Percentiles rank a stretch among this genome's conserved stretches.
phyloP scores from a whole-genome alignment of 2,797 vertebrate genomes.

The Clarias fuscus region DNA sequence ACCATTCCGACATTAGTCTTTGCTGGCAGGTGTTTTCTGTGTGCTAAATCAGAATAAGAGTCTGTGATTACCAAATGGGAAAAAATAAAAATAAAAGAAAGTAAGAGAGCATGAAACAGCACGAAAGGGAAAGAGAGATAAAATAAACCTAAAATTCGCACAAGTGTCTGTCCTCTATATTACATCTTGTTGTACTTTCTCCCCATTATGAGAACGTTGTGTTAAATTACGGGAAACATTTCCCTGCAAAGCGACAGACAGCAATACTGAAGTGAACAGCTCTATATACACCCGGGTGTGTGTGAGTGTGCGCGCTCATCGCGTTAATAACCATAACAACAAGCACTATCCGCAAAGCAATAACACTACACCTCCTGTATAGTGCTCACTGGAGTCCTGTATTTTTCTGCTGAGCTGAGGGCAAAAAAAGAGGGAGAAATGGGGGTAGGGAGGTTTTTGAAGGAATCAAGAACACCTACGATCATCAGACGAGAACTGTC shows the following conservation, averaged over 20 bases:
- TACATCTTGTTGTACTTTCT: slow-evolving; percentile 69
- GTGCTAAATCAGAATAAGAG: not conserved
- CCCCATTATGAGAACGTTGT: slow-evolving; percentile 63
- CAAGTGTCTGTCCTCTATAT: slow-evolving; percentile 61
- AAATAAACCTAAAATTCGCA: slow-evolving; percentile 61
- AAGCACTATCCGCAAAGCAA: slow-evolving; percentile 66
- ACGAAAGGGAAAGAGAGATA: slow-evolving; percentile 20
- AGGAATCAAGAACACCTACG: not conserved
- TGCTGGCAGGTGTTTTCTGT: not conserved
- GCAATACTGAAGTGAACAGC: slow-evolving; percentile 12
- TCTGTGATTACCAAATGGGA: not conserved
- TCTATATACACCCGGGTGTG: not conserved
- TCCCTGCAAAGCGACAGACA: slow-evolving; percentile 39
- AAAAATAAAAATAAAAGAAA: not conserved
- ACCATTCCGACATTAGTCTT: not conserved
- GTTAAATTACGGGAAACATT: slow-evolving; percentile 80
- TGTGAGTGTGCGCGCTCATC: not conserved
- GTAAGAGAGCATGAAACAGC: not conserved
- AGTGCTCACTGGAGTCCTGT: slow-evolving; percentile 29
- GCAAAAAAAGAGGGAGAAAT: not conserved
- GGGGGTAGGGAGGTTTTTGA: not conserved
- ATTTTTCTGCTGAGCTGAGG: not conserved
- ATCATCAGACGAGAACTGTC: not conserved
- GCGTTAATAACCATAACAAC: slow-evolving; percentile 46
- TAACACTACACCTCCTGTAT: slow-evolving; percentile 65